Evolutionary conservation across 2,113 vertebrate genomes (phyloP).

Genomic region (Salvator merianae): DNA sequence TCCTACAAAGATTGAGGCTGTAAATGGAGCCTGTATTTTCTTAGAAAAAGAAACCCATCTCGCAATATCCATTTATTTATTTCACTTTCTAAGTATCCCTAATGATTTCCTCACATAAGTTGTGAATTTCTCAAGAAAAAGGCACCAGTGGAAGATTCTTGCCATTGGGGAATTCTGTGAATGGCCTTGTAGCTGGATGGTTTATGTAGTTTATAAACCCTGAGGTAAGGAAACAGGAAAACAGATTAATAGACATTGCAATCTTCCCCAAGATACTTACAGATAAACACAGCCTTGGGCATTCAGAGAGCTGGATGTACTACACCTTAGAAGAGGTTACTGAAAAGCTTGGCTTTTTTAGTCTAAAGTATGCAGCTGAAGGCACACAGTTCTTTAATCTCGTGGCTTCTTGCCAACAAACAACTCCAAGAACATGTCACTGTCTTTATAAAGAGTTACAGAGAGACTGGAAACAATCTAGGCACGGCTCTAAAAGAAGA

Average conservation of each 20-base stretch:
- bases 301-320: slow-evolving; percentile 71
- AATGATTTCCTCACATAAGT: slow-evolving; percentile 25
- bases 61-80: slow-evolving; percentile 37
- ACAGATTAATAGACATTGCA: slow-evolving; percentile 66
- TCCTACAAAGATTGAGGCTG: slow-evolving; percentile 44
- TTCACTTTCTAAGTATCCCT: slow-evolving; percentile 20
- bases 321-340: slow-evolving; percentile 68
- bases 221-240: slow-evolving; percentile 71
- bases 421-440: slow-evolving; percentile 56
- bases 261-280: slow-evolving; percentile 67
- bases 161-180: slow-evolving; percentile 52
- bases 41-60: slow-evolving; percentile 41
- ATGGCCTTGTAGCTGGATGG: slow-evolving; percentile 49
- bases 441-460: slow-evolving; percentile 61
- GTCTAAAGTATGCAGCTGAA: slow-evolving; percentile 70
- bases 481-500: slow-evolving; percentile 66
- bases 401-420: slow-evolving; percentile 61
- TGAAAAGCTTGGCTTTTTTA: slow-evolving; percentile 63
- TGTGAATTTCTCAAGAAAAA: slow-evolving; percentile 43
- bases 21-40: slow-evolving; percentile 28
- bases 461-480: slow-evolving; percentile 67
- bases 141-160: slow-evolving; percentile 45
- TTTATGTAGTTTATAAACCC: slow-evolving; percentile 63
- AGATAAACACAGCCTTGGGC: slow-evolving; percentile 72
- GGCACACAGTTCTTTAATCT: slow-evolving; percentile 69